Percentiles rank a stretch among this genome's conserved stretches.
Evolutionary conservation across 1,140 invertebrate genomes (phyloP).

Genomic region (Phthorimaea operculella): DNA sequence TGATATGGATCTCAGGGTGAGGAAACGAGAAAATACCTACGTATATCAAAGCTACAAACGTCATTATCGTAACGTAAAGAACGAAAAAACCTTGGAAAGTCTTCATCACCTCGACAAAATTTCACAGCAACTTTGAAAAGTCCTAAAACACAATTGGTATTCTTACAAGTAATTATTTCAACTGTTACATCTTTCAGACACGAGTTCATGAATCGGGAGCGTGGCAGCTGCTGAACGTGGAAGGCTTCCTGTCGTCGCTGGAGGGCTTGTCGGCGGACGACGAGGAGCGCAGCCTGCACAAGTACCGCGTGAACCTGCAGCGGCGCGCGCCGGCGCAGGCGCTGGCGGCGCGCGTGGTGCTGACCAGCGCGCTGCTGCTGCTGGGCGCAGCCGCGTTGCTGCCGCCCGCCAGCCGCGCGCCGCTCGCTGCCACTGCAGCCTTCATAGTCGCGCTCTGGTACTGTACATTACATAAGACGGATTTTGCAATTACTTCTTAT

Average conservation of each 20-base stretch:
- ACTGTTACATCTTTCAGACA: too few relatives aligned
- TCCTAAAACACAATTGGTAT: too few relatives aligned
- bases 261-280: constrained; percentile 12
- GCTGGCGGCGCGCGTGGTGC: constrained; percentile 24
- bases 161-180: too few relatives aligned
- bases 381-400: constrained; percentile 31
- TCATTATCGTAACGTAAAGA: too few relatives aligned
- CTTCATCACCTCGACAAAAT: background rate
- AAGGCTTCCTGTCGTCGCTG: constrained; percentile 14
- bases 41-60: too few relatives aligned
- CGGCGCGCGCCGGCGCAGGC: constrained; percentile 38
- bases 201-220: constrained; percentile 24
- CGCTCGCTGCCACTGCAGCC: constrained; percentile 35
- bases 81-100: too few relatives aligned
- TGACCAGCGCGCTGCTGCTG: constrained; percentile 24
- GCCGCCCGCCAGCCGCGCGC: constrained; percentile 28
- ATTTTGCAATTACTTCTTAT: too few relatives aligned
- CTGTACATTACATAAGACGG: too few relatives aligned
- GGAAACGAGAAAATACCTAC: too few relatives aligned
- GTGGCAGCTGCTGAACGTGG: constrained; percentile 36
- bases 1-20: constrained; percentile 5
- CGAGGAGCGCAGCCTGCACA: constrained; percentile 8
- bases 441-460: constrained; percentile 37
- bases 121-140: background rate
- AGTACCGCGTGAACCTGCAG: constrained; percentile 11